Evolutionary conservation across 2,113 vertebrate genomes (phyloP).

Genomic region (Tamias sibiricus): DNA sequence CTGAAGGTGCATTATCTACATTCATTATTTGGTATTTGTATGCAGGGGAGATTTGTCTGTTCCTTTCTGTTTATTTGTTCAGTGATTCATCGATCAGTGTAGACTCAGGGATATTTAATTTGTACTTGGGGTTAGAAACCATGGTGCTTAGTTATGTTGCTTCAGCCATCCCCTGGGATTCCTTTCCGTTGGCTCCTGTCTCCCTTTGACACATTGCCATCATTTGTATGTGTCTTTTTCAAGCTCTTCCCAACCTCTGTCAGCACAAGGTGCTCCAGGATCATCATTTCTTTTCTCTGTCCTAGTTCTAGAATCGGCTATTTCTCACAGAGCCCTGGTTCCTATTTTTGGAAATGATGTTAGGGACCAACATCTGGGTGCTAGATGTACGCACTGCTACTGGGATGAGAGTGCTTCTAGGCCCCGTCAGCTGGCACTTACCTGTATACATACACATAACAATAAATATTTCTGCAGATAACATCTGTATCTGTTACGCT

Average conservation of each 20-base stretch:
- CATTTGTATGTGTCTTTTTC: neutral
- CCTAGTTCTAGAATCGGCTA: neutral
- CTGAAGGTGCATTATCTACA: neutral
- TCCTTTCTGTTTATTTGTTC: neutral
- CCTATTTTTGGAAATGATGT: too few relatives aligned
- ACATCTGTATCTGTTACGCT: too few relatives aligned
- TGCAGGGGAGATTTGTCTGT: neutral
- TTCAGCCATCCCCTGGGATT: neutral
- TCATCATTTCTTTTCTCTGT: neutral
- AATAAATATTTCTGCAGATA: too few relatives aligned
- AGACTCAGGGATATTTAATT: neutral
- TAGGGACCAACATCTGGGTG: too few relatives aligned
- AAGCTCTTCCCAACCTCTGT: constrained; percentile 9
- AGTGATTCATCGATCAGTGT: neutral
- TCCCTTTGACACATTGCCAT: neutral
- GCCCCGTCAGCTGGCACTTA: too few relatives aligned
- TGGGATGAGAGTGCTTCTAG: too few relatives aligned
- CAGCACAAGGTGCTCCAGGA: neutral
- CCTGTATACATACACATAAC: too few relatives aligned
- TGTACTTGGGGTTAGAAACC: neutral
- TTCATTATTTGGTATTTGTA: neutral
- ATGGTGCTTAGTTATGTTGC: neutral
- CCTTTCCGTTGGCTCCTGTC: neutral
- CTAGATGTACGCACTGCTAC: too few relatives aligned
- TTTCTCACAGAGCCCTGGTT: too few relatives aligned